A percentile compares a stretch with the other conserved stretches of the same genome.
phyloP scores from a whole-genome alignment of 2,797 vertebrate species.

The Apogon hyalosoma region DNA sequence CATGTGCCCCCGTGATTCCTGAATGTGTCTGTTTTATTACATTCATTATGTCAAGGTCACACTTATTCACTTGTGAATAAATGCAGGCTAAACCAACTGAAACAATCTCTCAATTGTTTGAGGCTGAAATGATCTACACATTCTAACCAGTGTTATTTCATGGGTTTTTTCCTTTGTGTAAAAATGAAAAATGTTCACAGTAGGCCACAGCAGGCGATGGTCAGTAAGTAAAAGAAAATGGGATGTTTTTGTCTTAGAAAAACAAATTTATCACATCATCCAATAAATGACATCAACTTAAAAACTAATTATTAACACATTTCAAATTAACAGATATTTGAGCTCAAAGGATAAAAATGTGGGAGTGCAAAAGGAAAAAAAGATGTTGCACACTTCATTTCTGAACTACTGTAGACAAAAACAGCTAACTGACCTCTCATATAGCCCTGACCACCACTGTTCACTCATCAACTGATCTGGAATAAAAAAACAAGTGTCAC shows the following conservation, averaged over 20 bases:
- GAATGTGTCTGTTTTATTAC: constrained; percentile 15
- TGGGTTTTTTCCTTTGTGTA: background rate
- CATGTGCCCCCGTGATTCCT: constrained; percentile 31
- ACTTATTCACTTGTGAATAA: constrained; percentile 4
- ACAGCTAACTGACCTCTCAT: too few relatives aligned
- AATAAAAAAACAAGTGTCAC: too few relatives aligned
- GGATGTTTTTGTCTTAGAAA: background rate
- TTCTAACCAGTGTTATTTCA: constrained; percentile 2
- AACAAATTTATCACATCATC: background rate
- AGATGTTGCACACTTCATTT: too few relatives aligned
- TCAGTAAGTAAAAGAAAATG: too few relatives aligned
- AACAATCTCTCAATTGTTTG: constrained; percentile 8
- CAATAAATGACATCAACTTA: constrained; percentile 8
- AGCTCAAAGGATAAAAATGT: too few relatives aligned
- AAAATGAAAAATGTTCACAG: background rate
- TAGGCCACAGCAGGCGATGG: background rate
- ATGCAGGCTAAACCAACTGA: background rate
- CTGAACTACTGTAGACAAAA: too few relatives aligned
- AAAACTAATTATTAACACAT: too few relatives aligned
- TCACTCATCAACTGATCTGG: too few relatives aligned
- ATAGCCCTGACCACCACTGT: too few relatives aligned
- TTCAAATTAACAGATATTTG: too few relatives aligned
- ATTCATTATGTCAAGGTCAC: constrained; percentile 14
- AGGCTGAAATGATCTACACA: constrained; percentile 2
- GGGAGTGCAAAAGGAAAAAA: too few relatives aligned